Evolutionary conservation across 37 sponge, comb jelly and placozoan species (phyloP).

Genomic region (Aplysina aerophoba): DNA sequence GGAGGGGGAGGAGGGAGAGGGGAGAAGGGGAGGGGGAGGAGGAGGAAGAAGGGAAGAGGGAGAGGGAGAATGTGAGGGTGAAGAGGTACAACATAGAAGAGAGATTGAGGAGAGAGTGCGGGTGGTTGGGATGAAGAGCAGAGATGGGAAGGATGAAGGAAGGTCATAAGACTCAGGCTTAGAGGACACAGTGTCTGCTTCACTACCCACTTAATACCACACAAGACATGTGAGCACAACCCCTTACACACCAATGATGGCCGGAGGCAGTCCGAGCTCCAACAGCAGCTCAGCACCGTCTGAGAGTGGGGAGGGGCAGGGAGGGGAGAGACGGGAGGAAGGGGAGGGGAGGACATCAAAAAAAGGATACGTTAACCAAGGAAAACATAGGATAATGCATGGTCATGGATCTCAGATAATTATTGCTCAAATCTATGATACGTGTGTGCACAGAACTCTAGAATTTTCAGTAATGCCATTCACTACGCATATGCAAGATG

Average conservation of each 20-base stretch:
- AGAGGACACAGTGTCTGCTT: too few species aligned
- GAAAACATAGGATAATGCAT: too few species aligned
- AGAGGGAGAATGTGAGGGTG: background rate
- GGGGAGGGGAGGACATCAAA: background rate
- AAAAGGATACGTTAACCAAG: too few species aligned
- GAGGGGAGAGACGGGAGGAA: too few species aligned
- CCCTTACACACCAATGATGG: constrained; percentile 62
- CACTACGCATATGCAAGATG: too few species aligned
- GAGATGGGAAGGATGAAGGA: background rate
- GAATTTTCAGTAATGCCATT: too few species aligned
- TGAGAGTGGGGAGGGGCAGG: background rate
- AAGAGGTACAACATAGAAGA: background rate
- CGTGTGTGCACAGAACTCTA: too few species aligned
- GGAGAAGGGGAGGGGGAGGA: background rate
- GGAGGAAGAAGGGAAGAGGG: background rate
- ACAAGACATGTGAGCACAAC: background rate
- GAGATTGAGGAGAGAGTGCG: constrained; percentile 4
- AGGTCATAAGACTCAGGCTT: too few species aligned
- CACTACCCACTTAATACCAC: too few species aligned
- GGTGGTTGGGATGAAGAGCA: background rate
- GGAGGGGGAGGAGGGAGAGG: background rate
- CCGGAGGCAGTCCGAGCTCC: constrained; percentile 89
- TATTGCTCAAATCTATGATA: too few species aligned
- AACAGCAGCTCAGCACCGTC: constrained; percentile 93
- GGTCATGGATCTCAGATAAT: too few species aligned